Conservation (phyloP, 1,140 invertebrate species). For the Drosophila teissieri region DNA sequence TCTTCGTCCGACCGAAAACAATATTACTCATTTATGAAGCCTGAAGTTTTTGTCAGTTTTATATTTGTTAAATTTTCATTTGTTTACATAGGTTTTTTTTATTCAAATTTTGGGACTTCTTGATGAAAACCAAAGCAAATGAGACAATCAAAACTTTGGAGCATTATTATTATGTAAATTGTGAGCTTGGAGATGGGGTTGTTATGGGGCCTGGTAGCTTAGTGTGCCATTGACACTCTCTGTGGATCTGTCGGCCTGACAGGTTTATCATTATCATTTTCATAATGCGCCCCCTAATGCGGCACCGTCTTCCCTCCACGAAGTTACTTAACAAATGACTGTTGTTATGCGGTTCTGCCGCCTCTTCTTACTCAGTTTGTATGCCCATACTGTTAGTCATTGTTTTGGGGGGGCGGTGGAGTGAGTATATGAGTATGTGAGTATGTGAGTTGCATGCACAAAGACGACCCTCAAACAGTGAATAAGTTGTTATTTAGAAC, state of each 20-base stretch:
- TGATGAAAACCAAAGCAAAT: constrained; percentile 54
- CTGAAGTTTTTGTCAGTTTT: constrained; percentile 14
- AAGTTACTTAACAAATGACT: constrained; percentile 54
- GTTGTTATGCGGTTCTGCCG: constrained; percentile 52
- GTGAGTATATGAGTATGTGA: constrained; percentile 3
- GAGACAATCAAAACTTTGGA: constrained; percentile 39
- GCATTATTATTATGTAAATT: constrained; percentile 78
- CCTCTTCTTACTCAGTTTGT: constrained; percentile 31
- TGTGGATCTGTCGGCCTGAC: constrained; percentile 44
- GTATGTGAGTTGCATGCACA: constrained; percentile 54
- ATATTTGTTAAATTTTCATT: constrained; percentile 43
- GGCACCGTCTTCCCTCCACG: constrained; percentile 11
- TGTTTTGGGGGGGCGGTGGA: constrained; percentile 13
- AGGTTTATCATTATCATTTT: constrained; percentile 71
- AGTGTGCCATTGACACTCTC: constrained; percentile 66
- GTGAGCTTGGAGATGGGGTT: neutral
- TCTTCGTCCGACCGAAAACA: constrained; percentile 33
- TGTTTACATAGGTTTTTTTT: constrained; percentile 62
- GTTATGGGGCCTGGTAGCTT: constrained; percentile 16
- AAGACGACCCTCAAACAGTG: constrained; percentile 41
- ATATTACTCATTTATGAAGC: constrained; percentile 71
- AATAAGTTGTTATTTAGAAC: constrained; percentile 30
- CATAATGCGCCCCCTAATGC: constrained; percentile 33
- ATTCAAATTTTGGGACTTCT: constrained; percentile 61
- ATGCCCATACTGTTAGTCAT: constrained; percentile 48